phyloP scores from a whole-genome alignment of 2,113 vertebrate genomes.

The Labrus mixtus region DNA sequence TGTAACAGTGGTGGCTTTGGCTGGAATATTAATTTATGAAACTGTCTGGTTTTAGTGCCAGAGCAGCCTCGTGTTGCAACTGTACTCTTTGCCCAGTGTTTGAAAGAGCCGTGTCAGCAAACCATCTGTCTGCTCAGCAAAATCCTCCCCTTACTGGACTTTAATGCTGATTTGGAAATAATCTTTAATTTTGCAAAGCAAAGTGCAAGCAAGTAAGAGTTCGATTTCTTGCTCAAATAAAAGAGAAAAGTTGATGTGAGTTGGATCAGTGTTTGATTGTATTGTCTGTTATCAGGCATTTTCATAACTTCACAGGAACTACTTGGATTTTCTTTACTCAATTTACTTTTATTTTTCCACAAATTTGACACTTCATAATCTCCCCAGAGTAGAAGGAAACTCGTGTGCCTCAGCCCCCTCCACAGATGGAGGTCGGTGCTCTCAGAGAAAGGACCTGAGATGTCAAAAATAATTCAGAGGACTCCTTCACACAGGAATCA shows the following conservation, averaged over 20 bases:
- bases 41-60: slow-evolving; percentile 61
- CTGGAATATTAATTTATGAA: slow-evolving; percentile 48
- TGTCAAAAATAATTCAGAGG: too few species aligned
- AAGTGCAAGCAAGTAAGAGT: not conserved
- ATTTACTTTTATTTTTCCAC: not conserved
- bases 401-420: not conserved
- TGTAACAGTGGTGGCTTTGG: slow-evolving; percentile 6
- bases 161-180: slow-evolving; percentile 38
- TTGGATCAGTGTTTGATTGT: too few species aligned
- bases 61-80: slow-evolving; percentile 63
- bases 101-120: not conserved
- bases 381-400: too few species aligned
- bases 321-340: not conserved
- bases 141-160: not conserved
- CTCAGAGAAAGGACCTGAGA: too few species aligned
- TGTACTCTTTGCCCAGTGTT: slow-evolving; percentile 41
- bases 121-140: slow-evolving; percentile 29
- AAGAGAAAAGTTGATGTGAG: too few species aligned
- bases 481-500: too few species aligned
- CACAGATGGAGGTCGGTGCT: too few species aligned
- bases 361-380: not conserved
- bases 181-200: not conserved
- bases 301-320: not conserved
- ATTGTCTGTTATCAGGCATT: too few species aligned
- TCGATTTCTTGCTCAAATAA: not conserved